Evolutionary conservation across 2,113 vertebrate genomes (phyloP).

Genomic region (Oncorhynchus masou): DNA sequence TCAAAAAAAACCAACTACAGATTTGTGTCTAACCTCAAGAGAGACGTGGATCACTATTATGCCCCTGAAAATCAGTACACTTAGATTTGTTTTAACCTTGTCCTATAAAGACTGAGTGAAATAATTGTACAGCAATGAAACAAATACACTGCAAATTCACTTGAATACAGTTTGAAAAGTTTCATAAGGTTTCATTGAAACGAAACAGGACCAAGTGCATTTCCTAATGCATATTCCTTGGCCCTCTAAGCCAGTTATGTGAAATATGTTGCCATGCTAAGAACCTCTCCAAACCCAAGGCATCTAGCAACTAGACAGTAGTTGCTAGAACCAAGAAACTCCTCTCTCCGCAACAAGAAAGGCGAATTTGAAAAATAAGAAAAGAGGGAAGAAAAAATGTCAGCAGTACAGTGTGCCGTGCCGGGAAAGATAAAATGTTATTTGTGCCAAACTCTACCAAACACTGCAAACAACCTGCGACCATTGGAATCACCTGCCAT

Average conservation of each 20-base stretch:
- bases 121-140: not conserved
- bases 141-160: too few species aligned
- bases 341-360: slow-evolving; percentile 46
- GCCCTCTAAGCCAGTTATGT: slow-evolving; percentile 31
- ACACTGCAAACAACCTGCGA: slow-evolving; percentile 64
- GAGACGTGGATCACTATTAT: not conserved
- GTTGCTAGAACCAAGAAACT: slow-evolving; percentile 55
- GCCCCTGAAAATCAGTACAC: not conserved
- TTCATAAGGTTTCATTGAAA: not conserved
- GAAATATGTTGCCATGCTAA: slow-evolving; percentile 36
- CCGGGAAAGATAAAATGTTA: slow-evolving; percentile 69
- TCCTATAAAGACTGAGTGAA: not conserved
- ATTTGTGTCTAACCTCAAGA: not conserved
- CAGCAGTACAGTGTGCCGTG: slow-evolving; percentile 66
- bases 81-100: not conserved
- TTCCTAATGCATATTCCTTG: not conserved
- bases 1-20: not conserved
- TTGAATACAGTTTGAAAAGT: too few species aligned
- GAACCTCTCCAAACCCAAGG: slow-evolving; percentile 58
- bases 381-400: slow-evolving; percentile 36
- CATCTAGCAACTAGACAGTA: slow-evolving; percentile 37
- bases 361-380: slow-evolving; percentile 22
- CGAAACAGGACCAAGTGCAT: not conserved
- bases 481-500: slow-evolving; percentile 60
- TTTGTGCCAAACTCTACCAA: slow-evolving; percentile 69